Base-by-base conservation (phyloP, 92 coral and sea anemone genomes). In the Metridium senile region DNA sequence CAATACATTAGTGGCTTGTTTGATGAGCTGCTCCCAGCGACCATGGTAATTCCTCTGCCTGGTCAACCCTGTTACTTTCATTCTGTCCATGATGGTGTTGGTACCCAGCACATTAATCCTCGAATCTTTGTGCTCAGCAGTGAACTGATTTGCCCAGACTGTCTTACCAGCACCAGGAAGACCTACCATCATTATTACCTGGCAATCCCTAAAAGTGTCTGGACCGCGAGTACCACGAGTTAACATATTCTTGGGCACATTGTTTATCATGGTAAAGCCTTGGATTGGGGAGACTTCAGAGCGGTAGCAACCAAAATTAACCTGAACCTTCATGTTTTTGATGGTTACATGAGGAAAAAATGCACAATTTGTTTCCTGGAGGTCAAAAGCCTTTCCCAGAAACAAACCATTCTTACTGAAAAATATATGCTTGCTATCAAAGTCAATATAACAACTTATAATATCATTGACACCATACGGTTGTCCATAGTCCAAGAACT, bases 1-100 rank as follows among this genome's bases (percentile, higher is more conserved):
- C 47, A 92, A 78, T 16, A 90, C 74, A 63, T 93, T 93, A 6
- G 98, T 68, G 31, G 99, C 99, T 59, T 88, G 97, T 64, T 96
- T 93, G 59, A 96, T 96, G 32, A 96, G 97, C 0, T 87, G 92
- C 78, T 93, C 99, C 99, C 99, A 96, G 61, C 99, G 97, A 22
- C 99, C 97, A 58, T 93, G 97, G 45, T 96, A 96, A 57, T 96
- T 96, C 20, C 96, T 85, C 62, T 88, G 86, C n/a, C 99, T 82
- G 51, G 68, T 53, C 69, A 96, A 78, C 1, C 95, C 95, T 93
- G 90, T 93, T 0, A 96, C 98, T 70, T 96, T 96, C 99, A 96
- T 96, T 68, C 80, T 92, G 57, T 85, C 89, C 85, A 96, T 86
- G 70, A 96, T 79, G 27, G 87, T 75, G 59, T 96, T 96, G 9